Percentiles rank a stretch among this genome's conserved stretches.
Conservation (phyloP, 1,140 invertebrate genomes). For the Drosophila funebris region DNA sequence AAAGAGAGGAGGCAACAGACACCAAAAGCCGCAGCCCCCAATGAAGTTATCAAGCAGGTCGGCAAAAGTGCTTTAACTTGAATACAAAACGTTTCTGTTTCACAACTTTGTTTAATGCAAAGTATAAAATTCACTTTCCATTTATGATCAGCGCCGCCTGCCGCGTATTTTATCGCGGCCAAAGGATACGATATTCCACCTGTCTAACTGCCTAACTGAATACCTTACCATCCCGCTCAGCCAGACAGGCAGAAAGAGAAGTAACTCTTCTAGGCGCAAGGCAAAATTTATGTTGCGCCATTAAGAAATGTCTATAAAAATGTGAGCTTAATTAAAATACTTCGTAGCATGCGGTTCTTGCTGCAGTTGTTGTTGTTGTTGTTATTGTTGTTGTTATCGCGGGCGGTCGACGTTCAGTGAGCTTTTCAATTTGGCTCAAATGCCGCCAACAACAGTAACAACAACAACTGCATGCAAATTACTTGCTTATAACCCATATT, state of each 20-base stretch:
- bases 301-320: slow-evolving; percentile 76
- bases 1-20: background rate
- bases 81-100: slow-evolving; percentile 61
- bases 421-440: slow-evolving; percentile 59
- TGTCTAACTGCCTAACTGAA: background rate
- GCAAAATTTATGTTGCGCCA: slow-evolving; percentile 63
- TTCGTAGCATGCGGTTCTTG: slow-evolving; percentile 37
- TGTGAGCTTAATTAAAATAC: slow-evolving; percentile 74
- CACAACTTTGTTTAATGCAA: slow-evolving; percentile 66
- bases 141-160: slow-evolving; percentile 55
- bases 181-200: background rate
- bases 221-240: background rate
- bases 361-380: background rate
- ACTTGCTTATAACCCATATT: slow-evolving; percentile 60
- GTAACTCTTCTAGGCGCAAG: slow-evolving; percentile 25
- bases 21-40: slow-evolving; percentile 28
- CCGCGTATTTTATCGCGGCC: slow-evolving; percentile 56
- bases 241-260: too few relatives aligned
- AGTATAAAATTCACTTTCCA: slow-evolving; percentile 77
- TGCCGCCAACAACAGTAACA: slow-evolving; percentile 23
- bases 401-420: slow-evolving; percentile 33
- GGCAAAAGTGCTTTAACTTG: slow-evolving; percentile 18
- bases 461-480: slow-evolving; percentile 56
- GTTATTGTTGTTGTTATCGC: background rate
- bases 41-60: slow-evolving; percentile 65